These are phyloP conservation scores for Drosophila jambulina DNA, from an alignment of 1,140 invertebrate species.

Conservation along the genomic window DNA sequence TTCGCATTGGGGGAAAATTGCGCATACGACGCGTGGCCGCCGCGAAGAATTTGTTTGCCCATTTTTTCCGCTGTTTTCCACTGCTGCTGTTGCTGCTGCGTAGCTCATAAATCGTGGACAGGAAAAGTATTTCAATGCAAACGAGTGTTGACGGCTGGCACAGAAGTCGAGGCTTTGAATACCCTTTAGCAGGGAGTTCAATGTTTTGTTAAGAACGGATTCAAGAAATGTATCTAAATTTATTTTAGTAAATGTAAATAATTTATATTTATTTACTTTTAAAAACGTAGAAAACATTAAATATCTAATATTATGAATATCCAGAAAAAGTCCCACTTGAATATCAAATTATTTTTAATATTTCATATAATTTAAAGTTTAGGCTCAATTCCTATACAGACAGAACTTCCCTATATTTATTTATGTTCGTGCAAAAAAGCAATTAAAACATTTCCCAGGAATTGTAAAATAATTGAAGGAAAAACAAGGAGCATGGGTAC, in stretches of 20 bases:
- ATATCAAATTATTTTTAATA: neutral
- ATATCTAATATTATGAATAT: too few species aligned
- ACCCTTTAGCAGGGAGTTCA: constrained; percentile 7
- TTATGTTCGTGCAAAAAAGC: constrained; percentile 8
- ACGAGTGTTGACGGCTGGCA: constrained; percentile 16
- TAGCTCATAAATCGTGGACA: constrained; percentile 40
- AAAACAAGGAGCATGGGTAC: constrained; percentile 3
- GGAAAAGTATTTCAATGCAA: constrained; percentile 50
- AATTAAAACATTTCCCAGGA: constrained; percentile 1
- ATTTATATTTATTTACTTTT: too few species aligned
- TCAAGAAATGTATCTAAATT: too few species aligned
- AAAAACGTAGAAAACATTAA: neutral
- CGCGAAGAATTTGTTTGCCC: constrained; percentile 47
- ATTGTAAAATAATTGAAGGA: constrained; percentile 2
- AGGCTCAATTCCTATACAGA: too few species aligned
- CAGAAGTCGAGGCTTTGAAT: neutral
- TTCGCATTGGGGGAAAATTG: constrained; percentile 70
- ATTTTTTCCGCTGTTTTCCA: constrained; percentile 25
- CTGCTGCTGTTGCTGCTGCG: constrained; percentile 17
- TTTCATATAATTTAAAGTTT: neutral
- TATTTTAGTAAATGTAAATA: too few species aligned
- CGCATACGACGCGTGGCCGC: constrained; percentile 70
- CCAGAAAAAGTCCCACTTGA: too few species aligned
- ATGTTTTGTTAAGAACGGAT: too few species aligned
- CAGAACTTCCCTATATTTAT: neutral